Conservation (phyloP, 30 jellyfish, hydroid and myxozoan species). For the Turritopsis rubra region DNA sequence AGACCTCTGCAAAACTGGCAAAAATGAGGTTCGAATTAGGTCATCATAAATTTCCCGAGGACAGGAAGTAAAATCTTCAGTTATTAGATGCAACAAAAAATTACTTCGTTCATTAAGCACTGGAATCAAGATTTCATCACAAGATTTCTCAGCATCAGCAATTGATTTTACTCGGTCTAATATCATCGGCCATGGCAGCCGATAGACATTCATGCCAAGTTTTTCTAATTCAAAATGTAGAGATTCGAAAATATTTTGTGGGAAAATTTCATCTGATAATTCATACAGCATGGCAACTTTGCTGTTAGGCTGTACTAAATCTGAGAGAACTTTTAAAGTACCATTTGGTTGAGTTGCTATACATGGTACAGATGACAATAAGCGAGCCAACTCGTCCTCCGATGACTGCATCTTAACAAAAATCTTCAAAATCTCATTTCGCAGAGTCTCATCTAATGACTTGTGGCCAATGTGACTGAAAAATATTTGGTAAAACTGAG, state of each 20-base stretch:
- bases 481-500: background rate
- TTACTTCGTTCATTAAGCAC: constrained; percentile 2
- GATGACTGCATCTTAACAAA: background rate
- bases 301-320: constrained; percentile 29
- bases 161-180: constrained; percentile 48
- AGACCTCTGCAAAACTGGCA: constrained; percentile 9
- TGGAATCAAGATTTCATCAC: background rate
- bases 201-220: constrained; percentile 26
- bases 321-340: constrained; percentile 5
- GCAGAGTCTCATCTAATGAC: background rate
- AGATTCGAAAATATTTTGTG: background rate
- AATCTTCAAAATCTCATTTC: background rate
- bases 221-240: constrained; percentile 22
- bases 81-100: background rate
- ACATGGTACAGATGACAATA: background rate
- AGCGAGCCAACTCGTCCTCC: background rate
- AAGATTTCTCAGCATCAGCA: background rate
- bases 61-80: background rate
- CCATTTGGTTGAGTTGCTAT: constrained; percentile 28
- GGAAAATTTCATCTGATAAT: constrained; percentile 53
- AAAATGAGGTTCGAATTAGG: constrained; percentile 9
- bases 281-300: constrained; percentile 46
- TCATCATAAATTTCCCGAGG: background rate
- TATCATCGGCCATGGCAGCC: constrained; percentile 37
- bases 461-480: background rate